Evolutionary conservation across 1,140 invertebrate species (phyloP).

Genomic region (Pararge aegeria): DNA sequence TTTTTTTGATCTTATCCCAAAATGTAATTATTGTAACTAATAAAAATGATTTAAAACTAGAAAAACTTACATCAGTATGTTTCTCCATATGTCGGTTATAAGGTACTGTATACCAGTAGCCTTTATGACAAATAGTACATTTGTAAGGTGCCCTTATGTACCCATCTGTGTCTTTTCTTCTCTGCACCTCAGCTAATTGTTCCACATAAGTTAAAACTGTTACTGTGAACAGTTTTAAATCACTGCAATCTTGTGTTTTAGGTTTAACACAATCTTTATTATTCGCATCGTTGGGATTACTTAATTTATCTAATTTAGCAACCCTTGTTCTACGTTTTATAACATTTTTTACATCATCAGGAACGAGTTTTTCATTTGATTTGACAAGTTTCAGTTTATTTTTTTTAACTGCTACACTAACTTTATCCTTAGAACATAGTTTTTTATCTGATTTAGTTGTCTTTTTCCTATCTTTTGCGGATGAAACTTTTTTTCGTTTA

Average conservation of each 20-base stretch:
- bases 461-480: neutral
- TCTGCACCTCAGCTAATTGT: neutral
- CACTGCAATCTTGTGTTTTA: no score
- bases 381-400: neutral
- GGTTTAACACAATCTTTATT: neutral
- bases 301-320: no score
- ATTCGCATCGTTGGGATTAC: neutral
- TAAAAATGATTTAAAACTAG: no score
- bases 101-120: neutral
- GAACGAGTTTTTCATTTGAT: neutral
- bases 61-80: neutral
- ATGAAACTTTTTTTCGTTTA: neutral
- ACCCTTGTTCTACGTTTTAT: no score
- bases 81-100: neutral
- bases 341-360: neutral
- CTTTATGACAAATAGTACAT: neutral
- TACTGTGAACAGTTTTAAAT: neutral
- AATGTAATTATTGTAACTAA: no score
- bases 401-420: no score
- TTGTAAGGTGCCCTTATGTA: neutral
- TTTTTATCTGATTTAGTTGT: neutral
- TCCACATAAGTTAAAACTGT: neutral
- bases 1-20: no score
- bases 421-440: no score
- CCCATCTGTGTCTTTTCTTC: neutral